Evolutionary conservation across 1,140 invertebrate genomes (phyloP), one percentile per base, ranked within the genome.

Genomic region (Thrips palmi): DNA sequence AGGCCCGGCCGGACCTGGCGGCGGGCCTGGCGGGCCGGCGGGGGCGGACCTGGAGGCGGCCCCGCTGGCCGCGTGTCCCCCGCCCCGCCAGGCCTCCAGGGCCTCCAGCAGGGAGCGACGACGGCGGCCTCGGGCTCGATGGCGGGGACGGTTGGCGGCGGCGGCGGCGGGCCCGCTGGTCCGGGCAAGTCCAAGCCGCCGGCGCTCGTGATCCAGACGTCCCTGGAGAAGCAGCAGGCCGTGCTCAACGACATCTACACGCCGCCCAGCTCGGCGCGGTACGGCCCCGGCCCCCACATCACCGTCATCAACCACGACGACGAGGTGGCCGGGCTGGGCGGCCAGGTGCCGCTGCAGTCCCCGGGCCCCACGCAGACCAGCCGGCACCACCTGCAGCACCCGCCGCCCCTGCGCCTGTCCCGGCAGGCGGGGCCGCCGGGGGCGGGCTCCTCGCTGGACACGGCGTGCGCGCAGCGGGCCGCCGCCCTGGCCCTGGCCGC

Each of bases 271-370:
- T n/a, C n/a, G n/a, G n/a, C n/a, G 51, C 53, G 57, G 60, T 53
- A 53, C 55, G 25, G 42, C 50, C 47, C 65, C 49, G 74, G 73
- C 52, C 80, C 82, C 42, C 80, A 83, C 68, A 86, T 85, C 63
- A 86, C 82, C 62, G 80, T 85, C 56, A 83, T 84, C 64, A 83
- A 83, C 64, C 79, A 84, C 65, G 80, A 84, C 57, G 79, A 81
- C n/a, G n/a, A n/a, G n/a, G n/a, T 49, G 54, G 60, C 47, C 53
- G 31, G 49, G 37, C 39, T 30, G 34, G 35, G 42, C 35, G 43
- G 40, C 35, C 53, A 51, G 48, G 50, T 54, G 34, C 43, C n/a
- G n/a, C n/a, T n/a, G n/a, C n/a, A n/a, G n/a, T n/a, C n/a, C 23
- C 33, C 46, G 40, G 18, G 33, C 33, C n/a, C 37, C 28, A 18